Base-by-base conservation (phyloP, 1,140 invertebrate species). In the Tetramorium parvispinum region DNA sequence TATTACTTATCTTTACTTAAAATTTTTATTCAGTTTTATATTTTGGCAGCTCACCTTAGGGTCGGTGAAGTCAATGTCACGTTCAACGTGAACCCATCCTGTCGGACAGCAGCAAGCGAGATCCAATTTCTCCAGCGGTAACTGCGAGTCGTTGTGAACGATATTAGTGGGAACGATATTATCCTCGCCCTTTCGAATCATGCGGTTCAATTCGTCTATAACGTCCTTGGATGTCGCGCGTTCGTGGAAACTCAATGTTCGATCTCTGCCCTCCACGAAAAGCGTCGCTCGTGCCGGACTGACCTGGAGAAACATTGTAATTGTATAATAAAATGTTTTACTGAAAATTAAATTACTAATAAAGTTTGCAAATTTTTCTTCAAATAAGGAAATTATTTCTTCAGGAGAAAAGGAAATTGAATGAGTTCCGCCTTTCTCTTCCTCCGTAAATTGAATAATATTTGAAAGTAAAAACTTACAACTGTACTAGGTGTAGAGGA, bases 71-170 rank as follows among this genome's bases (percentile, higher is more conserved):
- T 97, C 97, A 85, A 97, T 97, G 91, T 97, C 97, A 77, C 96
- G 96, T 93, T 97, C 97, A 24, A 98, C 96, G 93, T 97, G 97
- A 85, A 98, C 96, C 97, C 97, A 98, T 78, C 97, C 97, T 3
- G 97, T 97, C 32, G 96, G 96, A 90, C 96, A 97, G 93, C 97
- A 97, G 87, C 97, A 96, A 21, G 96, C 96, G 75, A 96, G 95
- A 94, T 97, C 97, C 65, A 96, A 94, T 85, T 95, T 94, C 46
- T 95, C 95, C 13, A 93, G 71, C 76, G 86, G 87, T 71, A 93
- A 90, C 71, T 94, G 92, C 10, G 85, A 70, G 49, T 94, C 93
- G 18, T 92, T 91, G 43, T 65, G 78, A 21, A 6, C 32, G 7
- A 49, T 37, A 8, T 65, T 65, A 18, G 89, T 77, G 13, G 63